Evolutionary conservation across 1,140 invertebrate genomes (phyloP), one percentile per base, ranked within the genome.

Genomic region (Drosophila jambulina): DNA sequence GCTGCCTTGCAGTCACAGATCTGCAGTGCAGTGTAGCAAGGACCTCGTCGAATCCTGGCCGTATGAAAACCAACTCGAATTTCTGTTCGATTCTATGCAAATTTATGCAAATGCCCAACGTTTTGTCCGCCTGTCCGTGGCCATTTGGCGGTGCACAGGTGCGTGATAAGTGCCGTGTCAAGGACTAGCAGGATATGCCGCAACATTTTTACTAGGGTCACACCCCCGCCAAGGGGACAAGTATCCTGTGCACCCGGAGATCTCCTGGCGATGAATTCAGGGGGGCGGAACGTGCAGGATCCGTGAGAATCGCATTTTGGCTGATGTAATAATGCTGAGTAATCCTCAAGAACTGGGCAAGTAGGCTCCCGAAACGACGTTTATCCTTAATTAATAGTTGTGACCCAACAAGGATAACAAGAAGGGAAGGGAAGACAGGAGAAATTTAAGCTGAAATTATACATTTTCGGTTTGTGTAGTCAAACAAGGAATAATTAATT

Each of bases 161-260:
- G 84, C 78, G 77, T 84, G 85, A 78, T 88, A 88, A 88, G 82
- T 71, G 84, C 62, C 83, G 70, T 82, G 75, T 80, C 77, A 80
- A 80, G 78, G 53, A 75, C 63, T 43, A 60, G 45, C 78, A 64
- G 65, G 49, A 77, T 71, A 82, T 80, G 76, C 60, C 43, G 61
- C 59, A 68, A 65, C 76, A 80, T 62, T 56, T 62, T 60, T 74
- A 71, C 34, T 46, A 23, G 36, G 45, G 64, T 27, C 21, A 57
- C 51, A 64, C 36, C 25, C 56, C 38, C 42, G 27, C 27, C 48
- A n/a, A 12, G 6, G 9, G 7, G 4, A n/a, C 15, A 17, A 15
- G 29, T 62, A 65, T 45, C 63, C 63, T 65, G 40, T 58, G 25
- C 21, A 36, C 25, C 36, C 53, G 15, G 0, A 23, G 19, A 19